Evolutionary conservation across 1,140 invertebrate genomes (phyloP).

Genomic region (Agraylea sexmaculata): DNA sequence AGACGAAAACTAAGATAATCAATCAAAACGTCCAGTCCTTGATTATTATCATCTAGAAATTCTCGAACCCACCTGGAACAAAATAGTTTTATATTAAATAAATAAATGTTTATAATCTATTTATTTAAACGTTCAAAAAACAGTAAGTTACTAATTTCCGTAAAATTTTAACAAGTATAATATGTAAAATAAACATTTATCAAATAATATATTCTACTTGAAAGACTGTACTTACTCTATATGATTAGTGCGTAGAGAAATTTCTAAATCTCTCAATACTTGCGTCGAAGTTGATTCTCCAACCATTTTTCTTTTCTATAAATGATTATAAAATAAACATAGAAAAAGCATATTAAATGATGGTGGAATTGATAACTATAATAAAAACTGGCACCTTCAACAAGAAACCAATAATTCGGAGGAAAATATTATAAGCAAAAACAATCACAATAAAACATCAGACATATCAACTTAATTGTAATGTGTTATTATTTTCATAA

Average conservation of each 20-base stretch:
- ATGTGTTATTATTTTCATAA: no score
- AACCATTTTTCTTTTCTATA: constrained; percentile 93
- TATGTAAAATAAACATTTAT: constrained; percentile 3
- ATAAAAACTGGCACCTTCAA: no score
- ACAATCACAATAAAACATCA: no score
- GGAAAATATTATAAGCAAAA: no score
- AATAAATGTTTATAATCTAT: constrained; percentile 12
- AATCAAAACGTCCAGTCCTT: constrained; percentile 90
- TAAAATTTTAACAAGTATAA: neutral
- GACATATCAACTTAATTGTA: no score
- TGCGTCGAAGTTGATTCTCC: constrained; percentile 96
- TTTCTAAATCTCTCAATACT: constrained; percentile 94
- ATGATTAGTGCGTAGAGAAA: constrained; percentile 95
- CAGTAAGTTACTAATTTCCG: neutral
- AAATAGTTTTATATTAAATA: no score
- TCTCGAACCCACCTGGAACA: constrained; percentile 88
- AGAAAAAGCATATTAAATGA: neutral
- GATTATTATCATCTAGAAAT: constrained; percentile 92
- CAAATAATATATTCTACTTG: constrained; percentile 2
- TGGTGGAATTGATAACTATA: no score
- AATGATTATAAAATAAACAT: constrained; percentile 38
- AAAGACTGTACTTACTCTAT: constrained; percentile 73
- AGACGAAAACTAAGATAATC: constrained; percentile 93
- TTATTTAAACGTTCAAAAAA: neutral
- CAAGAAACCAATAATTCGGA: no score